Base-by-base conservation (phyloP, 2,888 invertebrate genomes). In the Drosophila gaucha region DNA sequence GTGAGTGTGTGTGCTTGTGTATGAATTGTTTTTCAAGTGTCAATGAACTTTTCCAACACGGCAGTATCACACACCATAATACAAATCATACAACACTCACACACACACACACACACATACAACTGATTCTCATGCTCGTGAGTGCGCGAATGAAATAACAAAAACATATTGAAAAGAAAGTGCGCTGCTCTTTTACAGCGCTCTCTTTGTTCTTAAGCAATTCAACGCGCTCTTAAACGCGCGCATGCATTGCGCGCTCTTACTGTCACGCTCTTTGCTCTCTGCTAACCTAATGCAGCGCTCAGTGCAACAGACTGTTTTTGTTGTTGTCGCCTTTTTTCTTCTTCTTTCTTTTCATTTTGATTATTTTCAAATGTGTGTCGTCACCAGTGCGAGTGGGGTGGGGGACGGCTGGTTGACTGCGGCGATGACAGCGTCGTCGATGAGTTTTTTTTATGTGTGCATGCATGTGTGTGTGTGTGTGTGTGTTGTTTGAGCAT, bases 1-100 rank as follows among this genome's bases (percentile, higher is more conserved):
- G 24, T 63, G 57, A 31, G 39, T 64, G 64, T 63, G 54, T 71
- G 67, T 64, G 57, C 63, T 65, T 56, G 52, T 77, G 73, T 67
- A 64, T 86, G 88, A 88, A 84, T 79, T 87, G 83, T 87, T 87
- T 86, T 87, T 85, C 86, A 89, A 91, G 90, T 91, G 91, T 91
- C 91, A 91, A 91, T 91, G 91, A 91, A 91, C 91, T 89, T 90
- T 90, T 86, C 73, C 79, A 79, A 79, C 87, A 84, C 86, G 86
- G 86, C 86, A 84, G 74, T 80, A 80, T 76, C 78, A 78, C 82
- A 87, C 64, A 79, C 72, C 65, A 80, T 72, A 71, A 67, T 64
- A 70, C 69, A 79, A 69, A 78, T 75, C 75, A 80, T 67, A 71
- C 71, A 65, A 60, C 54, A 64, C 65, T 41, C 52, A 47, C 50